Percentiles rank a stretch among this genome's conserved stretches.
Evolutionary conservation across 2,888 invertebrate species (phyloP).

Genomic region (Drosophila anceps): DNA sequence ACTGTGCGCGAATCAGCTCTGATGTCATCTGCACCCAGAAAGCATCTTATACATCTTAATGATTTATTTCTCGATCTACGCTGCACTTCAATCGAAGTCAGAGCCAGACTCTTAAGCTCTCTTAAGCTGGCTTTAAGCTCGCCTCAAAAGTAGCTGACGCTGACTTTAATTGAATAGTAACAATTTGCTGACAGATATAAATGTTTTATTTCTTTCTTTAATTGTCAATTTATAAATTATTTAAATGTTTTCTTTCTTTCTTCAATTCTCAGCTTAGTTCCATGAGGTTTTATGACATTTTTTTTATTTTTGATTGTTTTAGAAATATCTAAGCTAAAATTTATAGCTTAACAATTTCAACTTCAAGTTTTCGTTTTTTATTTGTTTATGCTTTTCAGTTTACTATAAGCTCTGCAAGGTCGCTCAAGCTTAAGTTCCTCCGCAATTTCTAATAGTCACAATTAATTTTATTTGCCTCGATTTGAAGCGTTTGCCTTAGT

Average conservation of each 20-base stretch:
- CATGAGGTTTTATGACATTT: too few species aligned
- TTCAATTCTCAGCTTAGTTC: too few species aligned
- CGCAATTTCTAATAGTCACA: background rate
- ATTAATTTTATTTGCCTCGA: background rate
- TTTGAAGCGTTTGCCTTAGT: background rate
- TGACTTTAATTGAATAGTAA: background rate
- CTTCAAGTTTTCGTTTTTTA: background rate
- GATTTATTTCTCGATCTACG: constrained; percentile 7
- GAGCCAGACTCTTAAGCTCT: background rate
- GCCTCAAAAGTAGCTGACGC: background rate
- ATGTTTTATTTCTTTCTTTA: too few species aligned
- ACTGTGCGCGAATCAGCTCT: too few species aligned
- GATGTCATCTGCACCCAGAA: constrained; percentile 6
- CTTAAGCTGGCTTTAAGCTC: background rate
- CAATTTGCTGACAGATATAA: background rate
- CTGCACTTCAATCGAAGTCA: constrained; percentile 7
- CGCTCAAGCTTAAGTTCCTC: background rate
- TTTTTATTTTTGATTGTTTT: background rate
- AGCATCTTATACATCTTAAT: background rate
- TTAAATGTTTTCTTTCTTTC: too few species aligned
- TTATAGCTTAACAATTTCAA: background rate
- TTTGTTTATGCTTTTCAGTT: background rate
- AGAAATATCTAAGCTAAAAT: background rate
- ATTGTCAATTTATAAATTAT: too few species aligned
- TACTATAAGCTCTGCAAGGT: background rate